Conservation (phyloP, 2,797 vertebrate genomes). For the Danio choprae region DNA sequence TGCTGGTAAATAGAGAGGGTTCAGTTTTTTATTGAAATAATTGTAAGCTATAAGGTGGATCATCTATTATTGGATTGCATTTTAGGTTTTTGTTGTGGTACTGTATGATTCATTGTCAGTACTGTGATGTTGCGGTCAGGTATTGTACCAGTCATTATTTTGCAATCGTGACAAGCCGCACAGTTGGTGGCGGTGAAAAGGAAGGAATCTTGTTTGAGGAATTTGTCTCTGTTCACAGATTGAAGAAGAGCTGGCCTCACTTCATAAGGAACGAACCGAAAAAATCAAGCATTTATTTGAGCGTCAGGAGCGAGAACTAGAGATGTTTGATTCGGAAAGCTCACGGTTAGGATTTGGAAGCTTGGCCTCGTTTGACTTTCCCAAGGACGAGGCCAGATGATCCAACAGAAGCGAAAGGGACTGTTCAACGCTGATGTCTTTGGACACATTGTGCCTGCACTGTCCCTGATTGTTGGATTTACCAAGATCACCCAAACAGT, state of each 20-base stretch:
- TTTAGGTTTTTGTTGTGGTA: no score
- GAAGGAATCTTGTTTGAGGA: neutral
- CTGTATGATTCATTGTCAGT: no score
- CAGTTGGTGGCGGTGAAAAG: neutral
- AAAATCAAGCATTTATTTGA: conserved; percentile 95
- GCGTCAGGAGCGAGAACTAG: conserved; percentile 94
- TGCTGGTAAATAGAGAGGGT: no score
- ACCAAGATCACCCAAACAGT: conserved; percentile 79
- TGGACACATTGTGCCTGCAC: conserved; percentile 88
- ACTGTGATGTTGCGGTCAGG: no score
- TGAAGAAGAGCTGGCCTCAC: conserved; percentile 96
- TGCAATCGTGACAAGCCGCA: neutral
- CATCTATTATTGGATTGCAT: no score
- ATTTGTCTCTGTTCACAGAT: conserved; percentile 79
- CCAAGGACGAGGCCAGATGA: conserved; percentile 99
- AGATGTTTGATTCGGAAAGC: conserved; percentile 96
- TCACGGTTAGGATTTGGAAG: conserved; percentile 93
- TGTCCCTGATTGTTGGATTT: conserved; percentile 85
- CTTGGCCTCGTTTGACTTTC: conserved; percentile 93
- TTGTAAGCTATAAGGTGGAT: no score
- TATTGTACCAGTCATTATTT: no score
- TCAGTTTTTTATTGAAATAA: no score
- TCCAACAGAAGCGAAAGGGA: conserved; percentile 68
- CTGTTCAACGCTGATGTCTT: conserved; percentile 82
- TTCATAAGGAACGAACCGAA: conserved; percentile 98